A percentile compares a stretch with the other conserved stretches of the same genome.
Conservation (phyloP, 2,113 vertebrate species). For the Procavia capensis region DNA sequence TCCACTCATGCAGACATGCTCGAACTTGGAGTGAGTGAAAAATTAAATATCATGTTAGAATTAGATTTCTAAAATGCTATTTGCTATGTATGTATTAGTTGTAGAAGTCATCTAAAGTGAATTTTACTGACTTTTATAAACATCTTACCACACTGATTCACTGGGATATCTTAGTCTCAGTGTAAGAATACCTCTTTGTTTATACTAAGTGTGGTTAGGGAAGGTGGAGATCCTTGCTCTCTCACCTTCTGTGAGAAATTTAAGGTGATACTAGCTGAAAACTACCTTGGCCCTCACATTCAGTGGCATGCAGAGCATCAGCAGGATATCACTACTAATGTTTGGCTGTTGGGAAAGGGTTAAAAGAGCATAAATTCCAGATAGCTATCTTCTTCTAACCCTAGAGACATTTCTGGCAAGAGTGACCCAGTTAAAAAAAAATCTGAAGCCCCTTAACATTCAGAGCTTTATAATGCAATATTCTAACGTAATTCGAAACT, state of each 20-base stretch:
- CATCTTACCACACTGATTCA: slow-evolving; percentile 1
- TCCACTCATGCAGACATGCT: slow-evolving; percentile 72
- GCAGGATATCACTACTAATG: slow-evolving; percentile 24
- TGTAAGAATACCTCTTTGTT: background rate
- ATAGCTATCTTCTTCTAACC: slow-evolving; percentile 31
- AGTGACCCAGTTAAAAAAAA: slow-evolving; percentile 59
- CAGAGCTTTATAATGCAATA: slow-evolving; percentile 29
- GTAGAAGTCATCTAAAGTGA: slow-evolving; percentile 52
- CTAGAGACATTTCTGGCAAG: slow-evolving; percentile 3
- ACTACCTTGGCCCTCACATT: background rate
- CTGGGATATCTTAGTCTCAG: background rate
- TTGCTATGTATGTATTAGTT: slow-evolving; percentile 67
- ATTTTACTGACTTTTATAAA: slow-evolving; percentile 48
- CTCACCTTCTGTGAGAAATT: slow-evolving; percentile 46
- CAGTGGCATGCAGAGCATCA: background rate
- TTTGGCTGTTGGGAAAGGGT: background rate
- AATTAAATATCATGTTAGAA: slow-evolving; percentile 67
- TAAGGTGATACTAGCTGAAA: slow-evolving; percentile 39
- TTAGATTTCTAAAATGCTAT: slow-evolving; percentile 55
- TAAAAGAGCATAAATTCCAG: slow-evolving; percentile 51
- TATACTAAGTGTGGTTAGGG: slow-evolving; percentile 16
- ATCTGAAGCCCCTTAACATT: background rate
- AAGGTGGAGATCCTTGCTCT: background rate
- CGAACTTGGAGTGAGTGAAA: slow-evolving; percentile 58
- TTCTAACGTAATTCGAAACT: slow-evolving; percentile 44